A percentile compares a stretch with the other conserved stretches of the same genome.
These are phyloP conservation scores for Temnothorax rugatulus DNA, from an alignment of 2,888 invertebrate species.

Conservation along the genomic window DNA sequence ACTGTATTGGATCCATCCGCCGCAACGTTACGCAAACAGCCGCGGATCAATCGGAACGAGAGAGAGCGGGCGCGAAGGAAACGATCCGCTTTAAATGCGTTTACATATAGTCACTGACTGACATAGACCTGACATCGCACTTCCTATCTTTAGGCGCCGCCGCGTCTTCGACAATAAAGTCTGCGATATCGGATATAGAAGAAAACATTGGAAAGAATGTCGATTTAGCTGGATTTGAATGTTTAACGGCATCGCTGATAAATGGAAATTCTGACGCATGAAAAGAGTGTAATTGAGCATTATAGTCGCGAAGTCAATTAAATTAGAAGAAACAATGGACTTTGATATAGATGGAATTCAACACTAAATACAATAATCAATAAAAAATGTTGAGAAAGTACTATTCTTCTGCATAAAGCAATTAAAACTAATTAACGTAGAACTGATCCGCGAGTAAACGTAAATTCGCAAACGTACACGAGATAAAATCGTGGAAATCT, in stretches of 20 bases:
- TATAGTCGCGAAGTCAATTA: neutral
- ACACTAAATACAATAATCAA: neutral
- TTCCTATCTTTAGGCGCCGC: slow-evolving; percentile 47
- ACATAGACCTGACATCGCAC: slow-evolving; percentile 40
- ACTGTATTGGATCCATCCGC: slow-evolving; percentile 15
- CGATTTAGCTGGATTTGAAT: neutral
- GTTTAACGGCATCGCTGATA: neutral
- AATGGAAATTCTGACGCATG: neutral
- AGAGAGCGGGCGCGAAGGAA: slow-evolving; percentile 15
- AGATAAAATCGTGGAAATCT: neutral
- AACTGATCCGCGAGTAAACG: neutral
- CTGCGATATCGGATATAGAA: slow-evolving; percentile 15
- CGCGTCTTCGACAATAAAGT: slow-evolving; percentile 36
- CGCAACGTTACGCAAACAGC: neutral
- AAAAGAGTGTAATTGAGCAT: neutral
- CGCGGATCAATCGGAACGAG: slow-evolving; percentile 36
- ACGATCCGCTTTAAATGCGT: slow-evolving; percentile 50
- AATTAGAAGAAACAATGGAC: neutral
- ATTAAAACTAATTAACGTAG: neutral
- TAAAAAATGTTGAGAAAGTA: neutral
- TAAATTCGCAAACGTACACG: neutral
- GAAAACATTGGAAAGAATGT: neutral
- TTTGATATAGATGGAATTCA: neutral
- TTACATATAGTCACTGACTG: slow-evolving; percentile 49
- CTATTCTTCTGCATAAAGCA: neutral